Conservation (phyloP, 2,797 vertebrate species). For the Microhierax caerulescens region DNA sequence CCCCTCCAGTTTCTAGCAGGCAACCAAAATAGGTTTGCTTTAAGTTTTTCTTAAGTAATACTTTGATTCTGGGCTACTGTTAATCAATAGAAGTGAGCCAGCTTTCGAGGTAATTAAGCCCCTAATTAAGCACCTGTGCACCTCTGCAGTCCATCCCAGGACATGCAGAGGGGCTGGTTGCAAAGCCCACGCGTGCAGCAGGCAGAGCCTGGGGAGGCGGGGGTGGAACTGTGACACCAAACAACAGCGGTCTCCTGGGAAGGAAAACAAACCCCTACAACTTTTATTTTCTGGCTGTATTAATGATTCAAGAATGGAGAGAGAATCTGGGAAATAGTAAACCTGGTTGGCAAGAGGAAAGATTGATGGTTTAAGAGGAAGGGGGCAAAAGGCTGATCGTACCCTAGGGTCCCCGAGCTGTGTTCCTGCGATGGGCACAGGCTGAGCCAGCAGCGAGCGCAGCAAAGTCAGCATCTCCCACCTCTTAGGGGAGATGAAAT, state of each 20-base stretch:
- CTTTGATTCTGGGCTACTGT: neutral
- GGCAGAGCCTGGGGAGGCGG: neutral
- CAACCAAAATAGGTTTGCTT: fast-evolving
- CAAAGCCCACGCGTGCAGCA: fast-evolving
- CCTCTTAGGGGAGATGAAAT: neutral
- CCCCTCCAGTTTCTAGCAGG: neutral
- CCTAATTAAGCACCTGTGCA: neutral
- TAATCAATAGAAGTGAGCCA: neutral
- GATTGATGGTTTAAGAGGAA: neutral
- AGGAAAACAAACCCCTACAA: neutral
- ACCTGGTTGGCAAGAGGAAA: neutral
- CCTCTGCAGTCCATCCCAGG: neutral
- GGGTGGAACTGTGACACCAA: fast-evolving
- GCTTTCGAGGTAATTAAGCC: neutral
- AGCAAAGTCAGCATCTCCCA: neutral
- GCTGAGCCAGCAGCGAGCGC: too few species aligned
- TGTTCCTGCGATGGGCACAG: fast-evolving
- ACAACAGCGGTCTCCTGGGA: fast-evolving
- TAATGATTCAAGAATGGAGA: neutral
- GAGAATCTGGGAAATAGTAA: neutral
- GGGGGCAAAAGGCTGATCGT: fast-evolving
- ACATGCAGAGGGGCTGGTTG: neutral
- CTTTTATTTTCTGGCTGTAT: neutral
- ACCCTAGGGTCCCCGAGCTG: neutral
- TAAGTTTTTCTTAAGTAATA: neutral